Conservation (phyloP, 2,888 invertebrate species). For the Melanophora roralis region DNA sequence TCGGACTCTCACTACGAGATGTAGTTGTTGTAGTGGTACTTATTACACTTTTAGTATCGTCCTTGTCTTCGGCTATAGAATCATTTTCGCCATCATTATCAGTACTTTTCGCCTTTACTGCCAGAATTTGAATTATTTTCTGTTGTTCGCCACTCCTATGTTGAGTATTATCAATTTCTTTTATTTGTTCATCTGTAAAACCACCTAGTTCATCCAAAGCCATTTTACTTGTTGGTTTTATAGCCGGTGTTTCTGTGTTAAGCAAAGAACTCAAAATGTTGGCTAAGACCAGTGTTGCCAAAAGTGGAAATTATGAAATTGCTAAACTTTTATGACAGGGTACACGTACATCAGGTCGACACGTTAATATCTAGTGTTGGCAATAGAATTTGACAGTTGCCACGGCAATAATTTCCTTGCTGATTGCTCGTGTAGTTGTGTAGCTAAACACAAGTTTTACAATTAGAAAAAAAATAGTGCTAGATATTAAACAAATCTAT, state of each 20-base stretch:
- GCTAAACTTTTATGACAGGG: too few relatives aligned
- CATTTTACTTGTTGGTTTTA: constrained; percentile 5
- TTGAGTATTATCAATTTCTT: neutral
- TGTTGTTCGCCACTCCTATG: neutral
- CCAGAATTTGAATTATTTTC: neutral
- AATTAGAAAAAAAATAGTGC: too few relatives aligned
- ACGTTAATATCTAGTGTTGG: too few relatives aligned
- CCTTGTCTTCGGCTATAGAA: constrained; percentile 67
- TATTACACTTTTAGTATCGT: constrained; percentile 86
- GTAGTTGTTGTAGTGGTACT: constrained; percentile 89
- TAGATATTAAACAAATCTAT: too few relatives aligned
- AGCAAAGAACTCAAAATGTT: neutral
- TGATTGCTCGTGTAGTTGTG: too few relatives aligned
- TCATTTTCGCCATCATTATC: constrained; percentile 29
- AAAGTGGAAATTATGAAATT: too few relatives aligned
- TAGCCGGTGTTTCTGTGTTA: too few relatives aligned
- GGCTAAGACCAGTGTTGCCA: too few relatives aligned
- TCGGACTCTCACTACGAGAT: constrained; percentile 88
- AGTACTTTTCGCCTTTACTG: neutral
- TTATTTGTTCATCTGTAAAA: neutral
- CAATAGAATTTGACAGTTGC: too few relatives aligned
- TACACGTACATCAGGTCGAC: too few relatives aligned
- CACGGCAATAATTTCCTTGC: too few relatives aligned
- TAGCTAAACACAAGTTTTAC: too few relatives aligned
- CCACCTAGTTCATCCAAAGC: constrained; percentile 21